Evolutionary conservation across 2,797 vertebrate genomes (phyloP), one percentile per base, ranked within the genome.

Genomic region (Dipus sagitta): DNA sequence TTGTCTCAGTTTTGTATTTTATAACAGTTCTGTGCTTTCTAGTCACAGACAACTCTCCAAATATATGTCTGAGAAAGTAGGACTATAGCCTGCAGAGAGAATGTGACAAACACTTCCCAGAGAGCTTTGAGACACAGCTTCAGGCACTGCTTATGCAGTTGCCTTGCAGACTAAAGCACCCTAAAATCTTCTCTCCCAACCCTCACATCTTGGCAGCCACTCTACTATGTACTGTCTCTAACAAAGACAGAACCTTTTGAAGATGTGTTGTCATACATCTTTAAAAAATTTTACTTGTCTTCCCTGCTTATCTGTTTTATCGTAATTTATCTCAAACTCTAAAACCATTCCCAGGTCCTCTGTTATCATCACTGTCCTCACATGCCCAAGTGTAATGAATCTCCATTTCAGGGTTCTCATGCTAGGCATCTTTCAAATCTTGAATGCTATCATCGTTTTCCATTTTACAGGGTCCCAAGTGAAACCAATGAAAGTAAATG

Each of bases 111-210:
- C 6, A 28, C n/a, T 10, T 13, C 30, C 65, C 38, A 75, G 34
- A 75, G 13, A 18, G 34, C 68, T 95, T 75, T 93, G 71, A 93
- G 74, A 84, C 88, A 54, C 38, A 88, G 79, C 64, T 82, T 32
- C 54, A 32, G 93, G 75, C 52, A 38, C 67, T 87, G 7, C 71
- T 60, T 87, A n/a, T 79, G 62, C 90, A 88, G 75, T 78, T 58
- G 11, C 28, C n/a, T 79, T 32, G n/a, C 34, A 83, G 54, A 83
- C 52, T 30, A 47, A 52, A 90, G 70, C 72, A 32, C 65, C 76
- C 75, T 7, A 14, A 54, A 92, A 62, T n/a, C 78, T 82, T 92
- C 42, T 2, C 58, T 72, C 18, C 67, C 20, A 34, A 71, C 7
- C 28, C 47, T 65, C 65, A 68, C 12, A 47, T 24, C 70, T 78